Evolutionary conservation across 2,113 vertebrate genomes (phyloP).

Genomic region (Castor canadensis): DNA sequence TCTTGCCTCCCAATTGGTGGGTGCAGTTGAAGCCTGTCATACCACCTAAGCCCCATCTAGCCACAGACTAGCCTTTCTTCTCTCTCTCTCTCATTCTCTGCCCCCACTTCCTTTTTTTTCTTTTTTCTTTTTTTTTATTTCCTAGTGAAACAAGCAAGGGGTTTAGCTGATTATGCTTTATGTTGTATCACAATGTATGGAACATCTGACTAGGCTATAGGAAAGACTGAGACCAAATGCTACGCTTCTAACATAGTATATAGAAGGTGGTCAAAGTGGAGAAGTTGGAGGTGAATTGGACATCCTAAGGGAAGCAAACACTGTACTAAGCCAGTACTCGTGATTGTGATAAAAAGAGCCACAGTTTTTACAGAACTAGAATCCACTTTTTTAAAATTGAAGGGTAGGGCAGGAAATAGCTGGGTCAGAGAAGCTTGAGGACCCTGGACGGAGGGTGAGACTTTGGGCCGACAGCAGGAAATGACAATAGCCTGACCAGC

Average conservation of each 20-base stretch:
- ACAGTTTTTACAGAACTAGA: background rate
- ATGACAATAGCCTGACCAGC: background rate
- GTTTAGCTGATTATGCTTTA: background rate
- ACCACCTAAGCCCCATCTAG: background rate
- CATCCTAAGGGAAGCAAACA: background rate
- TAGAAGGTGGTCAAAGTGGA: conserved; percentile 6
- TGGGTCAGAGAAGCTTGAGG: background rate
- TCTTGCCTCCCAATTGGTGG: background rate
- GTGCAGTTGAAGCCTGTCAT: background rate
- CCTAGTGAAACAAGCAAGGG: background rate
- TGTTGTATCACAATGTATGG: background rate
- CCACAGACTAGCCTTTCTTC: background rate
- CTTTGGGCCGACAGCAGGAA: background rate
- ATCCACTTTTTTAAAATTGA: background rate
- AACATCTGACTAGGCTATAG: background rate
- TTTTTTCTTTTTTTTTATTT: no score
- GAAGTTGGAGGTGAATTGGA: background rate
- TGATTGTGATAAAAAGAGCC: background rate
- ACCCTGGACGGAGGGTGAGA: background rate
- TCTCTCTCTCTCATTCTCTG: background rate
- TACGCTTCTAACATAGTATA: background rate
- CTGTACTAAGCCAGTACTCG: background rate
- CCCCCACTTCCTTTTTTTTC: background rate
- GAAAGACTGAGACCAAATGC: conserved; percentile 2
- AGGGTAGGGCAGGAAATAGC: background rate